Evolutionary conservation across 92 coral and sea anemone species (phyloP), one percentile per base, ranked within the genome.

Genomic region (Porites lobata): DNA sequence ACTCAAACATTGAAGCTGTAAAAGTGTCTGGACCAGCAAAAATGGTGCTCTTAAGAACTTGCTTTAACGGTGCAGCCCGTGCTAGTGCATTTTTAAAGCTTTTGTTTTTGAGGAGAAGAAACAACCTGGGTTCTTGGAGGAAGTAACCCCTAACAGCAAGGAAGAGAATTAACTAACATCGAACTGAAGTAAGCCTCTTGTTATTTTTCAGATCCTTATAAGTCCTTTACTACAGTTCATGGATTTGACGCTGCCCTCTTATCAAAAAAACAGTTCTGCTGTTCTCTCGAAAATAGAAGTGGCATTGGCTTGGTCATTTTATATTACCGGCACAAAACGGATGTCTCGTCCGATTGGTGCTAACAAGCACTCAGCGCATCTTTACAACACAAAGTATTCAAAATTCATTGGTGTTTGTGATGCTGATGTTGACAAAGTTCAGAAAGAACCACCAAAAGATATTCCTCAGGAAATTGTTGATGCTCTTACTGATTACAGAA

Each of bases 401-500:
- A 65, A 53, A 1, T 86, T 75, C 65, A 20, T 77, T 1, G 83
- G 77, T 29, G 24, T 50, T 69, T 13, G 64, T 1, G 17, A 76
- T 18, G 53, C 5, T 12, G 73, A 65, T n/a, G 4, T 18, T n/a
- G 18, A 8, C 62, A 22, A 14, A n/a, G 72, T 83, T 26, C 29
- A 19, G 12, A 29, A 15, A 9, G 32, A 51, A 38, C 82, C 73
- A 19, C 15, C 61, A 59, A 29, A 18, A 1, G 20, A 73, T 8
- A 69, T 81, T 65, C 87, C 87, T 0, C 86, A 90, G 65, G 59
- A 20, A 0, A 61, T 90, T 65, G 72, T 29, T 38, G 66, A 65
- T 8, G 77, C 87, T 10, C 79, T 90, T 13, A 85, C 82, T 24
- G 89, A 90, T 71, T 89, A 89, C 56, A 65, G 61, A 53, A 87